Percentiles rank a stretch among this genome's conserved stretches.
Evolutionary conservation across 2,888 invertebrate genomes (phyloP).

Genomic region (Eudasyphora cyanicolor): DNA sequence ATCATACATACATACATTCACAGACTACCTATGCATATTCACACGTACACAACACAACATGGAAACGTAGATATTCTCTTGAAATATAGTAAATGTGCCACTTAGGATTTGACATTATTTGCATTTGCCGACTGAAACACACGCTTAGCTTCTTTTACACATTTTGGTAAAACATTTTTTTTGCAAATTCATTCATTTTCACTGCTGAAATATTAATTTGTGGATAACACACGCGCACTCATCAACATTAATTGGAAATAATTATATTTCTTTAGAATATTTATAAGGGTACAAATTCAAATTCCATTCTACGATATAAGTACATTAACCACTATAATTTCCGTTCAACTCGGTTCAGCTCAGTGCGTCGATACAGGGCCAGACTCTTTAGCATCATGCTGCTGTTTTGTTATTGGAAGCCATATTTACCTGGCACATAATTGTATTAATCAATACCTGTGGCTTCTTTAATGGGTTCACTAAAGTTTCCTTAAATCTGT

Average conservation of each 20-base stretch:
- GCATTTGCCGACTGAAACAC: conserved; percentile 28
- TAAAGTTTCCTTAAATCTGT: conserved; percentile 20
- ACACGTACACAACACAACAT: not conserved
- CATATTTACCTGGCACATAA: not conserved
- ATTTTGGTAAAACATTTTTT: not conserved
- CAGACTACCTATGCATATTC: not conserved
- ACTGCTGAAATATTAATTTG: not conserved
- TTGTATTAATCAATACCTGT: conserved; percentile 22
- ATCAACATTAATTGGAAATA: conserved; percentile 27
- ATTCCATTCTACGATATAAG: not conserved
- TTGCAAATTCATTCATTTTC: not conserved
- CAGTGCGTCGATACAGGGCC: too few relatives aligned
- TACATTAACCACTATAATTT: too few relatives aligned
- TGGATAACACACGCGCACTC: not conserved
- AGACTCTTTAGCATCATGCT: not conserved
- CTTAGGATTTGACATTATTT: conserved; percentile 48
- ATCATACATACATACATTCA: not conserved
- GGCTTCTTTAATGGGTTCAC: not conserved
- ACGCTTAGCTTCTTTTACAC: not conserved
- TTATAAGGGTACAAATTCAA: not conserved
- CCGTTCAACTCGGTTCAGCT: not conserved
- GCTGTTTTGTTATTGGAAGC: not conserved
- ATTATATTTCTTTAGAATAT: not conserved
- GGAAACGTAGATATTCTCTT: not conserved
- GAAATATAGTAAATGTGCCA: conserved; percentile 27